Conservation (phyloP, 35 echinoderm and acorn worm species). For the Heliocidaris tuberculata region DNA sequence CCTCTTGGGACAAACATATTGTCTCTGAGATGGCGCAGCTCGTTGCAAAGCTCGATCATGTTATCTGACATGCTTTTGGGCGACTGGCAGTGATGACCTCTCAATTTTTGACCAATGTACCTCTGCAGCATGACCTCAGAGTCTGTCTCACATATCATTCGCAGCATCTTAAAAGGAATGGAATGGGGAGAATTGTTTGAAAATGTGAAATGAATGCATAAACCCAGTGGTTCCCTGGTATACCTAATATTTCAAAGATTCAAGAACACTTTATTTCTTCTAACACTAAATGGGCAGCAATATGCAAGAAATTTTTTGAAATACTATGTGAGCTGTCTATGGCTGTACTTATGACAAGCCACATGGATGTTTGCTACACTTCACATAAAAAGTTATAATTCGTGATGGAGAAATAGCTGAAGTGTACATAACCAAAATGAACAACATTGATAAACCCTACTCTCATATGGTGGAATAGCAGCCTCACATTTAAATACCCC, state of each 20-base stretch:
- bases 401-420: neutral
- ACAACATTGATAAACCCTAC: no score
- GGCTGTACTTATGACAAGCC: no score
- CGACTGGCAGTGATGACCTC: constrained; percentile 61
- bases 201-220: neutral
- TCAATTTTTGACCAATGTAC: constrained; percentile 87
- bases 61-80: constrained; percentile 83
- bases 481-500: neutral
- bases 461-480: no score
- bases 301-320: no score
- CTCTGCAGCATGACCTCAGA: constrained; percentile 83
- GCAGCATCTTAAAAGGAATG: constrained; percentile 72
- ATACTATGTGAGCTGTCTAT: no score
- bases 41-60: constrained; percentile 82
- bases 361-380: constrained; percentile 50
- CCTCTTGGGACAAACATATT: constrained; percentile 96
- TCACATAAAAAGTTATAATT: no score
- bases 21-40: constrained; percentile 86
- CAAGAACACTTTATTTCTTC: no score
- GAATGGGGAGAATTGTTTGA: neutral
- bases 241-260: neutral
- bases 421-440: neutral
- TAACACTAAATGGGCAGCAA: no score
- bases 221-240: neutral
- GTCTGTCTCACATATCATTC: constrained; percentile 98